Evolutionary conservation across 2,113 vertebrate genomes (phyloP), one percentile per base, ranked within the genome.

Genomic region (Okapia johnstoni): DNA sequence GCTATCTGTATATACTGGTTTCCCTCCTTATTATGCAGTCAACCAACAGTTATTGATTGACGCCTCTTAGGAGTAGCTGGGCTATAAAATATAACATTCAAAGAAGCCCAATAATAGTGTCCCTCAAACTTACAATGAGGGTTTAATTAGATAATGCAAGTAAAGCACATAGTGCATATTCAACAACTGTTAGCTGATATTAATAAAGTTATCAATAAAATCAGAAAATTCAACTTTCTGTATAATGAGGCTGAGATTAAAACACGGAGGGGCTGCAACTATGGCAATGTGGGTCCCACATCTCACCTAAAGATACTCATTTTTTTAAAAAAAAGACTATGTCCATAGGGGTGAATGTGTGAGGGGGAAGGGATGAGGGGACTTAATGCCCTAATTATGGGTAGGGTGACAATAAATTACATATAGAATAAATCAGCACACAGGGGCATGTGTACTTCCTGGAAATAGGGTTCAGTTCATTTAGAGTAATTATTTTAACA

Each of bases 401-500:
- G 9, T 85, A 26, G 28, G 52, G 60, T 79, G 86, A 93, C 28
- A 95, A 50, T 83, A 94, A 94, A 40, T 86, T 58, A 85, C 21
- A 92, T 3, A 33, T 33, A 87, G 6, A 83, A 33, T 60, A 76
- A 66, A 46, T 43, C 26, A 66, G 10, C 16, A 70, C 26, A 73
- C 40, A 76, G 28, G 50, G 55, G 23, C 54, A 16, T 48, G 36
- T 43, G 26, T 66, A 85, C 25, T 76, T 93, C 13, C 48, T 96
- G n/a, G 95, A 85, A 94, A 61, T 7, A 97, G 16, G 36, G 55
- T 88, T 96, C 96, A 93, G 40, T 88, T 17, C 30, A 85, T 61
- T 96, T 94, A 54, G 30, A 90, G 9, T 91, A 88, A 93, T 94
- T 70, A 96, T 48, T 92, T 86, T 88, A 55, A 90, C 40, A 93